Evolutionary conservation across 2,888 invertebrate species (phyloP).

Genomic region (Oeneis ivallda): DNA sequence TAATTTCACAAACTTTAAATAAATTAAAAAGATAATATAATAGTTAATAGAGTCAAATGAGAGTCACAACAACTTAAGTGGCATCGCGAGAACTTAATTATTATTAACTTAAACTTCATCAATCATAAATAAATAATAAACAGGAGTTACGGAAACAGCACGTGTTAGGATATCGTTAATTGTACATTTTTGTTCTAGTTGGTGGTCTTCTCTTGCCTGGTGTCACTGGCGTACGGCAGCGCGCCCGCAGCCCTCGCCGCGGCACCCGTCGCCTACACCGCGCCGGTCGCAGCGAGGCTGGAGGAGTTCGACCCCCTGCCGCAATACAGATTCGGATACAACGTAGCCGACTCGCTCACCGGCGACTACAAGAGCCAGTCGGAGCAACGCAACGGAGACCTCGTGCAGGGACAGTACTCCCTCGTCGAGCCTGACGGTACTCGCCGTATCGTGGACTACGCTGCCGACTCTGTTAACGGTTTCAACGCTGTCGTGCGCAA

Average conservation of each 20-base stretch:
- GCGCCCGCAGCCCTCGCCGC: slow-evolving; percentile 59
- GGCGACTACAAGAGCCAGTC: slow-evolving; percentile 74
- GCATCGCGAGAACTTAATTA: background rate
- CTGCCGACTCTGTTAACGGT: slow-evolving; percentile 68
- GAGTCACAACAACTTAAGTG: background rate
- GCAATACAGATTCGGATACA: slow-evolving; percentile 78
- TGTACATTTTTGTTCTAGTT: slow-evolving; percentile 55
- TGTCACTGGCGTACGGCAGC: slow-evolving; percentile 64
- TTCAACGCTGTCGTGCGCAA: slow-evolving; percentile 73
- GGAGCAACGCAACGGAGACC: slow-evolving; percentile 79
- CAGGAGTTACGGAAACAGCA: background rate
- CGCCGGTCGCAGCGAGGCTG: slow-evolving; percentile 58
- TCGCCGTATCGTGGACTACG: slow-evolving; percentile 66
- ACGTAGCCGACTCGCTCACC: slow-evolving; percentile 70
- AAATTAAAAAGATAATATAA: too few relatives aligned
- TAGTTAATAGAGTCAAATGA: background rate
- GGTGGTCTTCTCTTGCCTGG: slow-evolving; percentile 67
- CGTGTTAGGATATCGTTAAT: background rate
- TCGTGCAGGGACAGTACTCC: slow-evolving; percentile 75
- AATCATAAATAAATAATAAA: background rate
- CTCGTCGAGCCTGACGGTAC: slow-evolving; percentile 72
- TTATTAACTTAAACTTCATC: too few relatives aligned
- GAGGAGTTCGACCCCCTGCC: slow-evolving; percentile 80
- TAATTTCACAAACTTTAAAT: background rate
- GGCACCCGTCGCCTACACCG: slow-evolving; percentile 54